Conservation (phyloP, 2,888 invertebrate genomes). For the Podotricha telesiphe region DNA sequence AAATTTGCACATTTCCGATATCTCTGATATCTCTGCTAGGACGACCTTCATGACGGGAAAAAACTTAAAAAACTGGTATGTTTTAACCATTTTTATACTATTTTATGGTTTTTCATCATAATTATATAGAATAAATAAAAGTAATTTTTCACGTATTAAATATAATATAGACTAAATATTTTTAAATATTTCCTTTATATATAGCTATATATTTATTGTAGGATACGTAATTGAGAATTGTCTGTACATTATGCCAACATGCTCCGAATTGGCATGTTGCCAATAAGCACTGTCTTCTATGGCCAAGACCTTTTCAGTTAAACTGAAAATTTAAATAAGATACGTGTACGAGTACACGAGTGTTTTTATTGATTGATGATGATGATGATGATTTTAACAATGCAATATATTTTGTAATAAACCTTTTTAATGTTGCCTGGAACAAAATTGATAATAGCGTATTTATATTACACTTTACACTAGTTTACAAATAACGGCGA, state of each 20-base stretch:
- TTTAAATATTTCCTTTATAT: not conserved
- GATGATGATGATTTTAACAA: not conserved
- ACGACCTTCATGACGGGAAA: too few relatives aligned
- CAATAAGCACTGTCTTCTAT: slow-evolving; percentile 25
- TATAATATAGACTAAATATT: not conserved
- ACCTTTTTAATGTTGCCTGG: not conserved
- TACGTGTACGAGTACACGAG: not conserved
- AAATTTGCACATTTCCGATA: too few relatives aligned
- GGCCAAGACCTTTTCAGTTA: slow-evolving; percentile 25
- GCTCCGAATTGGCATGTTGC: slow-evolving; percentile 29
- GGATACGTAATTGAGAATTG: slow-evolving; percentile 26
- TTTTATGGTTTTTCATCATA: too few relatives aligned
- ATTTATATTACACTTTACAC: too few relatives aligned
- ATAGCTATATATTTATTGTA: not conserved
- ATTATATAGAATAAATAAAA: too few relatives aligned
- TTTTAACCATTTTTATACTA: too few relatives aligned
- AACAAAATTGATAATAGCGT: too few relatives aligned
- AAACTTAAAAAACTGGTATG: too few relatives aligned
- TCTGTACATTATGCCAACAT: slow-evolving; percentile 22
- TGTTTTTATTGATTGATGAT: too few relatives aligned
- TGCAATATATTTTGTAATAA: not conserved
- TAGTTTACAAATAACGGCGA: too few relatives aligned
- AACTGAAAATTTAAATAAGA: slow-evolving; percentile 23
- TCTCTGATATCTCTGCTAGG: too few relatives aligned
- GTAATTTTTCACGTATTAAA: too few relatives aligned